These are phyloP conservation scores for Silurus lanzhouensis DNA, from an alignment of 2,797 vertebrate genomes.

Conservation along the genomic window DNA sequence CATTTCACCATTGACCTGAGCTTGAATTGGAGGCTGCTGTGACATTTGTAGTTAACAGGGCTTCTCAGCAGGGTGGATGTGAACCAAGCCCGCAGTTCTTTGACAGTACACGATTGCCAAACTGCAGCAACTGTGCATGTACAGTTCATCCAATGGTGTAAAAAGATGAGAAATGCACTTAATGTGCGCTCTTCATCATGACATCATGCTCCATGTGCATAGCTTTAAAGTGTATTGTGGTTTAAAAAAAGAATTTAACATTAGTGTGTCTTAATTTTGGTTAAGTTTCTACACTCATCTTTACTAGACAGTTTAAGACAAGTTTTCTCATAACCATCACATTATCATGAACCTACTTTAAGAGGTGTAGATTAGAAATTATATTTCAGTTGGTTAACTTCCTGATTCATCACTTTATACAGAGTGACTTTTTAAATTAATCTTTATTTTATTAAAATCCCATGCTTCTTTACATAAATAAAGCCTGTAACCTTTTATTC, in stretches of 20 bases:
- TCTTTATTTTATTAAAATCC: neutral
- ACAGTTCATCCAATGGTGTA: neutral
- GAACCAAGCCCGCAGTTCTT: neutral
- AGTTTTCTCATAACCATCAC: neutral
- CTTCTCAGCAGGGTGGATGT: constrained; percentile 10
- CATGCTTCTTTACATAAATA: neutral
- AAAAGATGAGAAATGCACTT: neutral
- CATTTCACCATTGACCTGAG: neutral
- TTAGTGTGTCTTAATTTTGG: neutral
- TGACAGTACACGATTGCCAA: neutral
- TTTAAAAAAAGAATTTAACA: constrained; percentile 46
- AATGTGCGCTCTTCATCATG: constrained; percentile 16
- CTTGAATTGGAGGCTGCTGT: constrained; percentile 10
- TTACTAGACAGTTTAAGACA: constrained; percentile 52
- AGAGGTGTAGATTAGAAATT: neutral
- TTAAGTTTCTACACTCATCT: constrained; percentile 56
- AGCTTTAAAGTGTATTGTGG: constrained; percentile 64
- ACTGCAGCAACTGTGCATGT: constrained; percentile 3
- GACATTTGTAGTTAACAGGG: neutral
- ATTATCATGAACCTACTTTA: neutral
- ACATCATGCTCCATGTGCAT: constrained; percentile 45
- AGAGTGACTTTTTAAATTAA: too few species aligned
- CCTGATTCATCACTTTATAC: too few species aligned
- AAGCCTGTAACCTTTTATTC: neutral
- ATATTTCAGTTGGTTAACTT: neutral